Conservation (phyloP, 2,797 vertebrate species). For the Poeciliopsis infans region DNA sequence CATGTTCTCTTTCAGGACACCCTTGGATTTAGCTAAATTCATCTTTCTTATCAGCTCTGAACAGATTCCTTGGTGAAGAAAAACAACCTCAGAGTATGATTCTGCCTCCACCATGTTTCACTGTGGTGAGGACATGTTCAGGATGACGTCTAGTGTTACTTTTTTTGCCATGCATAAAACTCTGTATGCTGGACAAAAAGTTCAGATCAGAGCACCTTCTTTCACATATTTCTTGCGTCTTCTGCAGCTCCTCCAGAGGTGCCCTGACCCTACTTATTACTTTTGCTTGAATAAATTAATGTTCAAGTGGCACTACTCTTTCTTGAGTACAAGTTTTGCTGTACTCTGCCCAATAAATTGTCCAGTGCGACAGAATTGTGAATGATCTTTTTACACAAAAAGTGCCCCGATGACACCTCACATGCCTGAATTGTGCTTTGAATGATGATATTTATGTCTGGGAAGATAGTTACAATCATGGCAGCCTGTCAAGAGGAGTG, state of each 20-base stretch:
- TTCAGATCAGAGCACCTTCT: neutral
- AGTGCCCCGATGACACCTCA: neutral
- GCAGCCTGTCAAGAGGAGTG: conserved; percentile 26
- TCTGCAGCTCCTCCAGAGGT: conserved; percentile 1
- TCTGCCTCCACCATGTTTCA: neutral
- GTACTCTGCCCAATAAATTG: neutral
- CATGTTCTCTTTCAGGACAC: neutral
- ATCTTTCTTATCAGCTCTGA: neutral
- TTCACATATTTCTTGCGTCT: neutral
- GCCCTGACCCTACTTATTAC: too few species aligned
- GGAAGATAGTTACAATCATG: neutral
- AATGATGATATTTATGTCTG: neutral
- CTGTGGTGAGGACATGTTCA: neutral
- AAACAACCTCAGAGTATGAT: neutral
- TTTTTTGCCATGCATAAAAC: neutral
- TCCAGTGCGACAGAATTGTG: neutral
- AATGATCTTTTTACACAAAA: neutral
- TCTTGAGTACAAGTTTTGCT: too few species aligned
- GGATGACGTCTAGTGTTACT: neutral
- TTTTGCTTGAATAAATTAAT: too few species aligned
- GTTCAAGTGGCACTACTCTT: too few species aligned
- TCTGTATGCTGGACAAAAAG: neutral
- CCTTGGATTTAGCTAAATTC: neutral
- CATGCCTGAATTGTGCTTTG: neutral
- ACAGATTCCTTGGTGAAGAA: neutral